Evolutionary conservation across 2,113 vertebrate genomes (phyloP).

Genomic region (Danionella cerebrum): DNA sequence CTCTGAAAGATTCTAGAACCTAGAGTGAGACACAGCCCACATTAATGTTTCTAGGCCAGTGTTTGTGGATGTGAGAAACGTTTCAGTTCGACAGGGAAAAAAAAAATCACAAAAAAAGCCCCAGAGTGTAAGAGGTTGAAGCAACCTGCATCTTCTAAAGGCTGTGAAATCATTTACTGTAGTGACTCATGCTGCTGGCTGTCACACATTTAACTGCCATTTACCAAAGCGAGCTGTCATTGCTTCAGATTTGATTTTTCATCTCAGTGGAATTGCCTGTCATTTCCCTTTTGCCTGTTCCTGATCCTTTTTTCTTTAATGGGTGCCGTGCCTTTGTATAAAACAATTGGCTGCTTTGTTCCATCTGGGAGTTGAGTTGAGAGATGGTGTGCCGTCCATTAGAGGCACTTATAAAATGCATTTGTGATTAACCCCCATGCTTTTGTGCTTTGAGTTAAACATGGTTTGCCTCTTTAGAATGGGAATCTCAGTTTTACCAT

Average conservation of each 20-base stretch:
- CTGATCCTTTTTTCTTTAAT: not conserved
- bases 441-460: slow-evolving; percentile 23
- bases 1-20: too few species aligned
- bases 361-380: not conserved
- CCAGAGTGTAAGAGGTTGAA: too few species aligned
- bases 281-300: not conserved
- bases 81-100: too few species aligned
- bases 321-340: not conserved
- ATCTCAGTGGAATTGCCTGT: not conserved
- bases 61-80: too few species aligned
- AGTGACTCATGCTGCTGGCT: not conserved
- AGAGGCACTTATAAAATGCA: slow-evolving; percentile 10
- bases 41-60: too few species aligned
- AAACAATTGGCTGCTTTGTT: slow-evolving; percentile 6
- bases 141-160: not conserved
- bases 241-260: not conserved
- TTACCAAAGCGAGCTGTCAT: not conserved
- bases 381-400: not conserved
- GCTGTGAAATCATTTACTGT: not conserved
- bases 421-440: slow-evolving; percentile 34
- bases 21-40: too few species aligned
- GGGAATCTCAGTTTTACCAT: slow-evolving; percentile 35
- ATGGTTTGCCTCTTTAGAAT: slow-evolving; percentile 24
- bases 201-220: not conserved
- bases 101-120: too few species aligned